Base-by-base conservation (phyloP, 2,888 invertebrate species). In the Smittia aterrima region DNA sequence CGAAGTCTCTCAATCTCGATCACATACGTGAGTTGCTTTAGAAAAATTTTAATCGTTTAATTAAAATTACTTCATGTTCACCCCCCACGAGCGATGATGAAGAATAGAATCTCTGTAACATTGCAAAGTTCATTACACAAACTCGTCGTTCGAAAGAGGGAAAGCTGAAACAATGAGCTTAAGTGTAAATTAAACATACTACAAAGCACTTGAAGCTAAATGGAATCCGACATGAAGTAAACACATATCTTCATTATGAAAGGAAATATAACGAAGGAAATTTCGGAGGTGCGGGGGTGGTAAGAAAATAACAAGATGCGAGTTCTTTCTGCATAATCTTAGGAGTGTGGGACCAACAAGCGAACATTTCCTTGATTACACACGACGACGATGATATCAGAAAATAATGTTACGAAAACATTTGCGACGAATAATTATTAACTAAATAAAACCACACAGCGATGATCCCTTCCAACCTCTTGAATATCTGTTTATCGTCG, bases 161-260 rank as follows among this genome's bases (percentile, higher is more conserved):
- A 11, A 38, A 27, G 24, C 24, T 40, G 24, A 67, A 41, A 54
- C 54, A 70, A 70, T 70, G 67, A 53, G 25, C 70, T 70, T 27
- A 47, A 70, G 70, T 70, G 70, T 70, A 70, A 70, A 70, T 54
- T 70, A 70, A 70, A 70, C 70, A 70, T 32, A 24, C 70, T 70
- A 54, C 54, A 70, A 70, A 70, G 70, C 54, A 54, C 70, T 70
- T 32, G 54, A 70, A 70, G 54, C 54, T 70, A 70, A 70, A 70
- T 70, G 70, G 54, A 70, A 54, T 70, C 54, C 70, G 54, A 70
- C 70, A 70, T 70, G 68, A 70, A 70, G 70, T 54, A 70, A 70
- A 54, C 54, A 70, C 70, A 70, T 41, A 70, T 70, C 70, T 70
- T 70, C 70, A 70, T 70, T 70, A 70, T 47, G 47, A 54, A 54